Evolutionary conservation across 2,888 invertebrate species (phyloP), one percentile per base, ranked within the genome.

Genomic region (Eristalinus aeneus): DNA sequence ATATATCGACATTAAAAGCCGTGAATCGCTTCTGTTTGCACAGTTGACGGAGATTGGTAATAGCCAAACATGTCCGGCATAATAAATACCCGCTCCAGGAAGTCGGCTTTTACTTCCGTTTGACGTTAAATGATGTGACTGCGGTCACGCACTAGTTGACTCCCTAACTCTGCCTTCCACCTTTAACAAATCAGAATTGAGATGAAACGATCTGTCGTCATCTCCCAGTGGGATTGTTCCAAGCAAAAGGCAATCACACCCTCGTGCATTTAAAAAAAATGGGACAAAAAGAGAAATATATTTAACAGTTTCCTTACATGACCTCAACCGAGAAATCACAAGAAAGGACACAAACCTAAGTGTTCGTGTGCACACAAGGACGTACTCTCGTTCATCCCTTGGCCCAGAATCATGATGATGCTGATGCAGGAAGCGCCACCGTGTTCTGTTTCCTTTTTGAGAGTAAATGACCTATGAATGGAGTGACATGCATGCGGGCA

Each of bases 121-220:
- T 81, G 80, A 72, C 76, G 63, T 76, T 85, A 72, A 76, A 85
- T 85, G 85, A 23, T 80, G 85, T 76, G 46, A 67, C 75, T 80
- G 46, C 80, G 85, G 85, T 81, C 85, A 85, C 85, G 80, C 85
- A 81, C 80, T 81, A 68, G 72, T 76, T 76, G 72, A 73, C 71
- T 75, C 46, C 46, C 46, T 46, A n/a, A 46, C 46, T 39, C 39
- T n/a, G 27, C 27, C 27, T 27, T 5, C 27, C 27, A 27, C 27
- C 27, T 3, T 2, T 2, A 27, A 5, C 27, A 27, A 27, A n/a
- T n/a, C n/a, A n/a, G n/a, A n/a, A n/a, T n/a, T 5, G 27, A 5
- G 27, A 27, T 27, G 27, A 27, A 2, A 27, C 2, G 27, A 27
- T 27, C 27, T 27, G 27, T 54, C 54, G 32, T 79, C 61, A 23